phyloP scores from a whole-genome alignment of 2,113 vertebrate species.

The Cacatua alba region DNA sequence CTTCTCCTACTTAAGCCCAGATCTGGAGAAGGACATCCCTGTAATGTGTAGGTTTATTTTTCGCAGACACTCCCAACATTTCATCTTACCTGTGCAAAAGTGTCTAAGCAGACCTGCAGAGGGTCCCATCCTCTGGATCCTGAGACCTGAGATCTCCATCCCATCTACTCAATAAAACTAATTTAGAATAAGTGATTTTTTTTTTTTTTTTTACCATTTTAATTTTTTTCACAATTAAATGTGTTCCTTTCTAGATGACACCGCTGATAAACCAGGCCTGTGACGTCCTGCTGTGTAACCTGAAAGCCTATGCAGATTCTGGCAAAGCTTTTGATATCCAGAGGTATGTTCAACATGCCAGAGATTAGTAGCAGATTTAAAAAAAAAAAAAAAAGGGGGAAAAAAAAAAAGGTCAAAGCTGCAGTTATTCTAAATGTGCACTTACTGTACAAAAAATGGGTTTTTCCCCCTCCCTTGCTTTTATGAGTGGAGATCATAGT shows the following conservation, averaged over 20 bases:
- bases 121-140: not conserved
- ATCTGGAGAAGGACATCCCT: not conserved
- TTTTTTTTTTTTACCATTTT: not conserved
- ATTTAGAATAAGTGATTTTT: not conserved
- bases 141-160: not conserved
- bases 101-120: not conserved
- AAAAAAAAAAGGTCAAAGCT: not conserved
- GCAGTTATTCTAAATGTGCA: conserved; percentile 6
- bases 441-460: not conserved
- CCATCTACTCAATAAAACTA: not conserved
- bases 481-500: not conserved
- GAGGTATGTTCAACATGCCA: conserved; percentile 75
- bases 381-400: not conserved
- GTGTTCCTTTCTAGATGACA: conserved; percentile 81
- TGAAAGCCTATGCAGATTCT: conserved; percentile 80
- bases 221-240: conserved; percentile 14
- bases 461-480: not conserved
- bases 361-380: conserved; percentile 17
- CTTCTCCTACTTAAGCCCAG: not conserved
- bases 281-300: conserved; percentile 82
- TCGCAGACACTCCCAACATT: not conserved
- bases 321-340: conserved; percentile 87
- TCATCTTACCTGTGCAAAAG: not conserved
- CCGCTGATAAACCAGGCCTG: conserved; percentile 89
- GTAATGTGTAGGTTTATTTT: not conserved